Evolutionary conservation across 1,140 invertebrate genomes (phyloP).

Genomic region (Drosophila lini): DNA sequence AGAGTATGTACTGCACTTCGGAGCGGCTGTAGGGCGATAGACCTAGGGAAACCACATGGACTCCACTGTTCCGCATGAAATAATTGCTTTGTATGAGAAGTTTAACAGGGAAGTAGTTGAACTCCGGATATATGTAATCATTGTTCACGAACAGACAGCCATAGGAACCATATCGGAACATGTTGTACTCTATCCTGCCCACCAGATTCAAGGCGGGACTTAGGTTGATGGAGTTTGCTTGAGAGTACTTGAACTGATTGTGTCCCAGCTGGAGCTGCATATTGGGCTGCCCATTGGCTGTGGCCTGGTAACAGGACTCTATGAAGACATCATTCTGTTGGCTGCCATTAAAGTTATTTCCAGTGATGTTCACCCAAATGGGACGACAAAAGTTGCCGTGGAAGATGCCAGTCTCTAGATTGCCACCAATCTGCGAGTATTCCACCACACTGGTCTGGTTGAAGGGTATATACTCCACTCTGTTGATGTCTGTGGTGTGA

Average conservation of each 20-base stretch:
- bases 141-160: slow-evolving; percentile 96
- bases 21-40: slow-evolving; percentile 92
- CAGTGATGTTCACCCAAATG: slow-evolving; percentile 93
- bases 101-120: slow-evolving; percentile 89
- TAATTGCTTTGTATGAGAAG: slow-evolving; percentile 94
- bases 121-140: slow-evolving; percentile 88
- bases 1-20: slow-evolving; percentile 90
- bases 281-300: slow-evolving; percentile 84
- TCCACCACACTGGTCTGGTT: slow-evolving; percentile 94
- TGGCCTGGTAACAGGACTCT: slow-evolving; percentile 90
- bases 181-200: slow-evolving; percentile 93
- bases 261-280: slow-evolving; percentile 92
- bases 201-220: slow-evolving; percentile 93
- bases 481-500: slow-evolving; percentile 89
- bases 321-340: slow-evolving; percentile 91
- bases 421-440: slow-evolving; percentile 93
- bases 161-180: slow-evolving; percentile 91
- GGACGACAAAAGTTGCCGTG: slow-evolving; percentile 91
- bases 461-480: slow-evolving; percentile 89
- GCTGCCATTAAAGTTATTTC: slow-evolving; percentile 93
- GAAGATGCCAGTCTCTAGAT: slow-evolving; percentile 93
- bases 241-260: slow-evolving; percentile 92
- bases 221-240: slow-evolving; percentile 91
- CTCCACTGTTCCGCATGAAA: slow-evolving; percentile 94
- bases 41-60: slow-evolving; percentile 94